Evolutionary conservation across 2,888 invertebrate genomes (phyloP).

Genomic region (Lepidochrysops patricia): DNA sequence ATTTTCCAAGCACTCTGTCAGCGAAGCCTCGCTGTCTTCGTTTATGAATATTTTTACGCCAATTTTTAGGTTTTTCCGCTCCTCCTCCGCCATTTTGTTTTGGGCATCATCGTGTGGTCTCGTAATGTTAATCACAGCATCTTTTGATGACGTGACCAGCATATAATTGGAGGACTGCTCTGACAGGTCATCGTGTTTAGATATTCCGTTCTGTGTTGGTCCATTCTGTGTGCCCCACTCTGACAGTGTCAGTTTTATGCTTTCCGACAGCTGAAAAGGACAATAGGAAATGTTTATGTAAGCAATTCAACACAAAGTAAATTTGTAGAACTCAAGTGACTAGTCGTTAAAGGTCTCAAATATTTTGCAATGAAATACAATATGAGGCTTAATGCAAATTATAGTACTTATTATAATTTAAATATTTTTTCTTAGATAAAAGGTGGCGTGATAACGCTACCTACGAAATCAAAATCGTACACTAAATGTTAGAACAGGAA

Average conservation of each 20-base stretch:
- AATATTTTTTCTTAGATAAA: not conserved
- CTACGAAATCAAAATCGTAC: no score
- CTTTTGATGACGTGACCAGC: slow-evolving; percentile 45
- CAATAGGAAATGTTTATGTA: not conserved
- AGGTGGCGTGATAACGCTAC: no score
- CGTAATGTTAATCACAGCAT: slow-evolving; percentile 67
- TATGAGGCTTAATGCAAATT: no score
- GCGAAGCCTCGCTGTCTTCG: slow-evolving; percentile 75
- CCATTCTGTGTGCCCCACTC: slow-evolving; percentile 58
- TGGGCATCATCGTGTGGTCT: slow-evolving; percentile 77
- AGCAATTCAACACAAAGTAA: no score
- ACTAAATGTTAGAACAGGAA: no score
- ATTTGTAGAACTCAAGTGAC: no score
- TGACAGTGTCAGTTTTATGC: slow-evolving; percentile 62
- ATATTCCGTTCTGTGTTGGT: slow-evolving; percentile 43
- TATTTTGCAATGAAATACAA: not conserved
- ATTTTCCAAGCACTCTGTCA: slow-evolving; percentile 83
- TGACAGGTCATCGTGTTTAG: slow-evolving; percentile 31
- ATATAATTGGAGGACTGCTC: slow-evolving; percentile 43
- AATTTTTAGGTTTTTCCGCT: slow-evolving; percentile 85
- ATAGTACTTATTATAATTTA: no score
- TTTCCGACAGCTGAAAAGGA: slow-evolving; percentile 57
- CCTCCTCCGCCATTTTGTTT: slow-evolving; percentile 79
- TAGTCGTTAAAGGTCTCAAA: no score
- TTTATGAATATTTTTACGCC: slow-evolving; percentile 91